phyloP scores from a whole-genome alignment of 2,797 vertebrate species.

The Eupleurogrammus muticus region DNA sequence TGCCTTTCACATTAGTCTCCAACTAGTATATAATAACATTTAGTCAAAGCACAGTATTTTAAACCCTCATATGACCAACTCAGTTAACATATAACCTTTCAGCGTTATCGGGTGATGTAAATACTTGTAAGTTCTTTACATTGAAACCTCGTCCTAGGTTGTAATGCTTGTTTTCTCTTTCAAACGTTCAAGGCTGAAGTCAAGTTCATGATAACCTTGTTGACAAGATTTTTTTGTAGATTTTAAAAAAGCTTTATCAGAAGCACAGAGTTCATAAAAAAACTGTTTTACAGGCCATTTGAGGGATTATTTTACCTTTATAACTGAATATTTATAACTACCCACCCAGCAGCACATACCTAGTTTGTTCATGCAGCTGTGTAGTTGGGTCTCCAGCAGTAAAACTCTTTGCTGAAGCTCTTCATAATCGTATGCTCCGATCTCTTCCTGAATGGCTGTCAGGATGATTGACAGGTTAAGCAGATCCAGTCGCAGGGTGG shows the following conservation, averaged over 20 bases:
- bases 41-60: too few species aligned
- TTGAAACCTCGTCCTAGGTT: too few species aligned
- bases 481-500: constrained; percentile 90
- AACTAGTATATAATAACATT: too few species aligned
- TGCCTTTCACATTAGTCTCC: too few species aligned
- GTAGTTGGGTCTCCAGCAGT: constrained; percentile 91
- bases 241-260: neutral
- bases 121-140: too few species aligned
- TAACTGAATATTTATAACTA: neutral
- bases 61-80: too few species aligned
- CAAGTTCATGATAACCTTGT: neutral
- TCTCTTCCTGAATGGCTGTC: constrained; percentile 92
- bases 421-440: constrained; percentile 93
- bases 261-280: neutral
- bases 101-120: too few species aligned
- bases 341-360: constrained; percentile 76
- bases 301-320: neutral
- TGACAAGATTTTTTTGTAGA: neutral
- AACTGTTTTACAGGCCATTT: neutral
- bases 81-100: too few species aligned
- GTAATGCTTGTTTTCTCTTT: neutral
- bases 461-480: constrained; percentile 89
- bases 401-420: constrained; percentile 93
- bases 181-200: neutral
- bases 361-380: constrained; percentile 96